Percentiles rank a stretch among this genome's conserved stretches.
Evolutionary conservation across 2,888 invertebrate genomes (phyloP).

Genomic region (Anagyrus pseudococci): DNA sequence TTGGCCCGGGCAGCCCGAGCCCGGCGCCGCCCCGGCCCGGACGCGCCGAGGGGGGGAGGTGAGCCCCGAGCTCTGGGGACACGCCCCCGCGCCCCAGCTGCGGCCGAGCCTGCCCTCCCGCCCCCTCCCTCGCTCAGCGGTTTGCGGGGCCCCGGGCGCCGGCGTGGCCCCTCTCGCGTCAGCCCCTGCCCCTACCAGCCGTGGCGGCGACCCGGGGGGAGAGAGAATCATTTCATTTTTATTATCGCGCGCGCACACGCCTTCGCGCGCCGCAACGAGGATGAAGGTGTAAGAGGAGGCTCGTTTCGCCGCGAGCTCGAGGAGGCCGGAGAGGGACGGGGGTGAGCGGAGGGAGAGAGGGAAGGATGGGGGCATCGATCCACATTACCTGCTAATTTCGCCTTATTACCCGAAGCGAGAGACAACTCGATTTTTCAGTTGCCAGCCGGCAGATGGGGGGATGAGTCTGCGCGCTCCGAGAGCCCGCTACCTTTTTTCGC

Average conservation of each 20-base stretch:
- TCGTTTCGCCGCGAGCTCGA: conserved; percentile 8
- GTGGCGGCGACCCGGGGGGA: neutral
- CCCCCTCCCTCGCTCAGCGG: no score
- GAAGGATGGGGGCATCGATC: conserved; percentile 53
- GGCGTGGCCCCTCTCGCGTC: no score
- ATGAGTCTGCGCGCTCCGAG: no score
- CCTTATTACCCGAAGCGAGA: conserved; percentile 49
- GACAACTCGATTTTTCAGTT: conserved; percentile 52
- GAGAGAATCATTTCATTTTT: conserved; percentile 57
- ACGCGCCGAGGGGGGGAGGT: neutral
- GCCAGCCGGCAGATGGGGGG: no score
- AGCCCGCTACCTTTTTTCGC: neutral
- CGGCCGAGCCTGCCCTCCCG: neutral
- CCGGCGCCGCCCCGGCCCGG: conserved; percentile 14
- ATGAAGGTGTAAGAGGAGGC: conserved; percentile 1
- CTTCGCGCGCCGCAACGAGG: conserved; percentile 42
- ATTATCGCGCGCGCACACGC: conserved; percentile 53
- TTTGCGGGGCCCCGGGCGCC: no score
- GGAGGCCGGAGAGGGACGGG: neutral
- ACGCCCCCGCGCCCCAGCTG: neutral
- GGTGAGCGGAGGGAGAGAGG: conserved; percentile 18
- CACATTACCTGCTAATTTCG: conserved; percentile 59
- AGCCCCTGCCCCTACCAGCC: conserved; percentile 8
- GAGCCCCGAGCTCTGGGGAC: no score
- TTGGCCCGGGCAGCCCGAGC: conserved; percentile 37